phyloP scores from a whole-genome alignment of 2,113 vertebrate species.

The Eurypyga helias region DNA sequence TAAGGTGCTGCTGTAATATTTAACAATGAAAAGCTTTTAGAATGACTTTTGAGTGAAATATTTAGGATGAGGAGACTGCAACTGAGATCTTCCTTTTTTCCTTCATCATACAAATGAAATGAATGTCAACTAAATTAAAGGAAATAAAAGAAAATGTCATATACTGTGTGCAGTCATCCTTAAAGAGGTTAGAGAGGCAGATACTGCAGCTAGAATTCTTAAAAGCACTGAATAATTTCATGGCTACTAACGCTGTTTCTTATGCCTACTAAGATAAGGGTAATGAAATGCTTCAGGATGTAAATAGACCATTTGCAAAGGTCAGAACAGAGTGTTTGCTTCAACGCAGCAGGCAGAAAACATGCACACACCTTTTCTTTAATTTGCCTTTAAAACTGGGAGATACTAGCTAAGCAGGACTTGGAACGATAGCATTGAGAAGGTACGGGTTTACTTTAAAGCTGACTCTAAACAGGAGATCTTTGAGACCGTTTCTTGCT shows the following conservation, averaged over 20 bases:
- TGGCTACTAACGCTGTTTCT: neutral
- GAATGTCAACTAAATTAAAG: constrained; percentile 46
- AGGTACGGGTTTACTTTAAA: neutral
- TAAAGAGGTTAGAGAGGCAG: constrained; percentile 11
- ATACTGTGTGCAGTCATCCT: constrained; percentile 11
- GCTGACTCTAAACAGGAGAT: neutral
- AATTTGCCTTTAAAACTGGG: neutral
- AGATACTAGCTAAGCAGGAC: neutral
- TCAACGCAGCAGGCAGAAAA: neutral
- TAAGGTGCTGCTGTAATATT: neutral
- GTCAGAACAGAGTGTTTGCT: constrained; percentile 30
- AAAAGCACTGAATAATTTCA: constrained; percentile 32
- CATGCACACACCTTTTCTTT: neutral
- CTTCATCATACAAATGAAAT: constrained; percentile 45
- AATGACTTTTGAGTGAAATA: constrained; percentile 14
- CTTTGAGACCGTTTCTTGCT: neutral
- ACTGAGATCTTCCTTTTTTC: neutral
- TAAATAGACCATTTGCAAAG: neutral
- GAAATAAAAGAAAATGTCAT: constrained; percentile 49
- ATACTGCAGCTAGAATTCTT: neutral
- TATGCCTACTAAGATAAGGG: neutral
- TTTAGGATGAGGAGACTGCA: neutral
- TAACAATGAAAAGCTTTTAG: neutral
- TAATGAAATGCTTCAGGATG: constrained; percentile 18
- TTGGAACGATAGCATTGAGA: neutral